Evolutionary conservation across 2,113 vertebrate genomes (phyloP), one percentile per base, ranked within the genome.

Genomic region (Paramisgurnus dabryanus): DNA sequence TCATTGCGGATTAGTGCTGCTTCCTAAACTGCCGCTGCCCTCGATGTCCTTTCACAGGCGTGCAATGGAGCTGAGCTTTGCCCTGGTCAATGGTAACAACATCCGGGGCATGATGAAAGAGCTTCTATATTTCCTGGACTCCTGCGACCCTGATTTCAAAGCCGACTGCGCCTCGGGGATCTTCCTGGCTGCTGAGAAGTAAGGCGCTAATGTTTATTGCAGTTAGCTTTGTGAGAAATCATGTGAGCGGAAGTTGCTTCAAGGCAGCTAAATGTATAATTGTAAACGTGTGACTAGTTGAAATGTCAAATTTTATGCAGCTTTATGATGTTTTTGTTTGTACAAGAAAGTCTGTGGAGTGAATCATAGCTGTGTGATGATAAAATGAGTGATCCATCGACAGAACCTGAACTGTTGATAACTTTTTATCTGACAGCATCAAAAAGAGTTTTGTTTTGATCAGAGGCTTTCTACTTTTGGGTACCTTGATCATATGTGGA

Each of bases 81-180:
- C 98, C 80, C 93, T 99, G 65, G 97, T 99, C 82, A 99, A 99
- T 60, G 98, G 97, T 64, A 99, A 99, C 92, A 99, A 99, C 89
- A 96, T 99, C 67, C 93, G 98, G 89, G 98, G 98, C 80, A 99
- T 99, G 98, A 99, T 99, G 98, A 99, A 99, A 89, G 98, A 99
- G 87, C 92, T 99, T 84, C 95, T 99, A 73, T 98, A 99, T 92
- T 99, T 99, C 90, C 90, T 99, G 88, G 98, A 99, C 90, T 99
- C 96, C 5, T 99, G 98, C 90, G 98, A 99, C 90, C 96, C 97
- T 13, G 98, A 99, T 86, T 99, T 99, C 93, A 99, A 99, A 91
- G 96, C 98, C 15, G 98, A 99, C 87, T 99, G 98, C 87, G 97
- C 98, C 79, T 99, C 98, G 43, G 97, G 98, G 88, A 95, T 99